These are phyloP conservation scores for Eunapius fragilis DNA, from an alignment of 37 sponge, comb jelly and placozoan genomes.

Conservation along the genomic window DNA sequence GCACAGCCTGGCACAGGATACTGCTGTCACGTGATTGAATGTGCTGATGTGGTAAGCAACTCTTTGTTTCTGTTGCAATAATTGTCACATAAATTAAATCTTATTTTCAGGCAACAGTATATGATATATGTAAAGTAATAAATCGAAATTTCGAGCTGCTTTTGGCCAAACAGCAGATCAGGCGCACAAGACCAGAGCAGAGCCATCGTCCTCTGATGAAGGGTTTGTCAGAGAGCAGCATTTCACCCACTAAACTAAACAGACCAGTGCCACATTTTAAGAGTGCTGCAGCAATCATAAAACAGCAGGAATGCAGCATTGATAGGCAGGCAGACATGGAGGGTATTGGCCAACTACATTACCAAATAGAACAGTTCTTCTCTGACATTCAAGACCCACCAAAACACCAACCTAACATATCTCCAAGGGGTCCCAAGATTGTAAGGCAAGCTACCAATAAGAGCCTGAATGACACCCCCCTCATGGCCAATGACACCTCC, in stretches of 20 bases:
- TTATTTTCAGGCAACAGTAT: slow-evolving; percentile 51
- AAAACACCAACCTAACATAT: background rate
- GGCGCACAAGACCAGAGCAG: background rate
- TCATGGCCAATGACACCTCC: background rate
- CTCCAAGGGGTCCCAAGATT: background rate
- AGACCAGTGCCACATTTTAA: background rate
- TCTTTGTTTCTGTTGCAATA: background rate
- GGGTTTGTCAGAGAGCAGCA: background rate
- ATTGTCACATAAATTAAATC: background rate
- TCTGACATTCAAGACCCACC: background rate
- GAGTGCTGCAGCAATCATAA: background rate
- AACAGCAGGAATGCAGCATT: background rate
- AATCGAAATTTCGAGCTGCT: slow-evolving; percentile 63
- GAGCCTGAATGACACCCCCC: background rate
- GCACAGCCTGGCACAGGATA: slow-evolving; percentile 9
- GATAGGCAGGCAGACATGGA: background rate
- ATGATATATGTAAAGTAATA: slow-evolving; percentile 65
- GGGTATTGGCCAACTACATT: background rate
- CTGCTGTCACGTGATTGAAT: slow-evolving; percentile 80
- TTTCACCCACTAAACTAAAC: background rate
- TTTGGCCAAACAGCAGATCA: slow-evolving; percentile 44
- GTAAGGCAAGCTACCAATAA: background rate
- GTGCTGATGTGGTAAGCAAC: slow-evolving; percentile 72
- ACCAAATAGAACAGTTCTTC: background rate
- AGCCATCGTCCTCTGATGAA: background rate